These are phyloP conservation scores for Rhogogaster chlorosoma DNA, from an alignment of 2,888 invertebrate genomes.

Conservation along the genomic window DNA sequence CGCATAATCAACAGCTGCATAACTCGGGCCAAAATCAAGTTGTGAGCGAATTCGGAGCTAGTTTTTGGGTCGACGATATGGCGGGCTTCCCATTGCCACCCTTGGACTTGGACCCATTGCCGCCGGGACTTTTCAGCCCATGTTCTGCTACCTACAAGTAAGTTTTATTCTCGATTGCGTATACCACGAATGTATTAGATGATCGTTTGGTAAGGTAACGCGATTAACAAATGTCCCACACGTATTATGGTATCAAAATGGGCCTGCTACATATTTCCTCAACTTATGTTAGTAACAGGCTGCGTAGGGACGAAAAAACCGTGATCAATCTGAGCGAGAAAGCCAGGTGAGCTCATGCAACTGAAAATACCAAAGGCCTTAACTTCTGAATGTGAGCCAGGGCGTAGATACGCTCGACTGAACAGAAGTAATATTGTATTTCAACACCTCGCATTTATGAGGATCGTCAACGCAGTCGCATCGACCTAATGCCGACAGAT, in stretches of 20 bases:
- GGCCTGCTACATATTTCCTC: slow-evolving; percentile 54
- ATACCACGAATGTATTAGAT: neutral
- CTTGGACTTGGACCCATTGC: slow-evolving; percentile 92
- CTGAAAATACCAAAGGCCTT: slow-evolving; percentile 31
- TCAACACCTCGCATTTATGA: slow-evolving; percentile 41
- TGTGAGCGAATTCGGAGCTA: slow-evolving; percentile 76
- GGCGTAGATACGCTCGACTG: slow-evolving; percentile 20
- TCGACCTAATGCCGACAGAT: slow-evolving; percentile 12
- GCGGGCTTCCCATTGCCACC: slow-evolving; percentile 91
- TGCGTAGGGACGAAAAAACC: neutral
- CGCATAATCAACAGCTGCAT: slow-evolving; percentile 69
- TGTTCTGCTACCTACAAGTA: slow-evolving; percentile 88
- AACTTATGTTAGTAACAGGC: neutral
- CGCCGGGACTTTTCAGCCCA: slow-evolving; percentile 93
- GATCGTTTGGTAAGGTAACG: neutral
- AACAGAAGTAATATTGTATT: slow-evolving; percentile 40
- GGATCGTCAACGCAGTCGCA: neutral
- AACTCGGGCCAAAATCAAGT: slow-evolving; percentile 71
- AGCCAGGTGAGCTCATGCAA: neutral
- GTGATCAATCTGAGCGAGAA: neutral
- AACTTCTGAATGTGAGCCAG: slow-evolving; percentile 42
- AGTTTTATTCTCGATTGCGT: slow-evolving; percentile 71
- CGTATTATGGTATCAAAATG: slow-evolving; percentile 48
- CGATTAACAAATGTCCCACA: neutral
- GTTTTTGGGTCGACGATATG: slow-evolving; percentile 89